Base-by-base conservation (phyloP, 1,140 invertebrate genomes). In the Macrobrachium rosenbergii region DNA sequence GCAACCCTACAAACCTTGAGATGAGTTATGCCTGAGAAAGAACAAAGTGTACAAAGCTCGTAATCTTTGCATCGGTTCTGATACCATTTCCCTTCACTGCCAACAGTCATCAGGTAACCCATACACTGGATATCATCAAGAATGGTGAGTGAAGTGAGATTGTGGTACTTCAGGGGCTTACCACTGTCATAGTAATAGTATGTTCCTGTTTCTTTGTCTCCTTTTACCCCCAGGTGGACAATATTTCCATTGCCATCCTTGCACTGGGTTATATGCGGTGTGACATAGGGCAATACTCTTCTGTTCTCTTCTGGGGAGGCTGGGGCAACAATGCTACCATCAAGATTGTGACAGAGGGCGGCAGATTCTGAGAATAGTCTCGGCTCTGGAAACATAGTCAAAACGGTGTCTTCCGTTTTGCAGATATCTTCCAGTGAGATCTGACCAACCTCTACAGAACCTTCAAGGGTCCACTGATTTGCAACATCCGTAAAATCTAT, bases 371-470 rank as follows among this genome's bases (percentile, higher is more conserved):
- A 58, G 45, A 77, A 52, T 11, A 21, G 52, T 21, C 75, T 43
- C 16, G 52, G 52, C 17, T 77, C 75, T n/a, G 75, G 75, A 37
- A 77, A 77, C 75, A 52, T 28, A 21, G 23, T 45, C 45, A 23
- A 17, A 23, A 77, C 21, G 1, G 14, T 43, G 5, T 19, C 52
- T 28, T 77, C 43, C 5, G 21, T 58, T 16, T 52, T 45, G 59
- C 75, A 77, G 45, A 77, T 58, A n/a, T 77, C 75, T 10, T 23
- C 21, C 43, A 77, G n/a, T 8, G 21, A 19, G 7, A 77, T 58
- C 17, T n/a, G 45, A n/a, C 75, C 43, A 58, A 77, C 43, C 37
- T 77, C 75, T 58, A 77, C 75, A 8, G 75, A 77, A 16, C 75
- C 75, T 21, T 77, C 43, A 45, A 77, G 75, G n/a, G 45, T 77